Conservation (phyloP, 2,888 invertebrate species). For the Catonia carolina region DNA sequence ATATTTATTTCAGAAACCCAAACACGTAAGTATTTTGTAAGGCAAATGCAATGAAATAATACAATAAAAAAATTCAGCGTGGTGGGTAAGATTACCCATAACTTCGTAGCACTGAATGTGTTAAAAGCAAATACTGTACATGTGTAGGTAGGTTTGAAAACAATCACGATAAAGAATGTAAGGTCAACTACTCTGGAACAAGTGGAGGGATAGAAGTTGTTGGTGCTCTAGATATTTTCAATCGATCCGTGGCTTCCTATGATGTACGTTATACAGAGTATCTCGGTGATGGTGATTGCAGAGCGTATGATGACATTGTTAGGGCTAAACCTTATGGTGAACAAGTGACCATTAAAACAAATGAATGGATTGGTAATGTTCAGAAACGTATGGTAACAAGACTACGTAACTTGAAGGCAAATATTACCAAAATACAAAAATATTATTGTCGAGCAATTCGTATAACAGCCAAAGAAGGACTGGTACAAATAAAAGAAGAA, state of each 20-base stretch:
- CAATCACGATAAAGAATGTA: not conserved
- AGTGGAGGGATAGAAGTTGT: not conserved
- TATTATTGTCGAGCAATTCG: constrained; percentile 36
- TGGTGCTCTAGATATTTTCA: not conserved
- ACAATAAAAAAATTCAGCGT: too few species aligned
- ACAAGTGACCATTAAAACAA: not conserved
- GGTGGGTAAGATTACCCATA: too few species aligned
- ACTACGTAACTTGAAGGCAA: constrained; percentile 16
- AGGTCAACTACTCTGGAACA: not conserved
- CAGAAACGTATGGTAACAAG: not conserved
- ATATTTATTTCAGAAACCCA: too few species aligned
- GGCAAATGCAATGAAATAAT: too few species aligned
- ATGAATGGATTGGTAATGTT: not conserved
- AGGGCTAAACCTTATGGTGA: not conserved
- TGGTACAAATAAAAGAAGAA: constrained; percentile 32
- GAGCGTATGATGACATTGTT: not conserved
- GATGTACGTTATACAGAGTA: not conserved
- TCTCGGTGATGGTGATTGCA: not conserved
- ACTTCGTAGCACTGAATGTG: too few species aligned
- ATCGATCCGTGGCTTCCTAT: not conserved
- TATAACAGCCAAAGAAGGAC: constrained; percentile 27
- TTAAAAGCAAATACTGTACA: not conserved
- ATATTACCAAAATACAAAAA: constrained; percentile 32
- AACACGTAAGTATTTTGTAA: too few species aligned
- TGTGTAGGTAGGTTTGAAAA: not conserved